phyloP scores from a whole-genome alignment of 2,888 invertebrate genomes.

The Epistrophella euchroma region DNA sequence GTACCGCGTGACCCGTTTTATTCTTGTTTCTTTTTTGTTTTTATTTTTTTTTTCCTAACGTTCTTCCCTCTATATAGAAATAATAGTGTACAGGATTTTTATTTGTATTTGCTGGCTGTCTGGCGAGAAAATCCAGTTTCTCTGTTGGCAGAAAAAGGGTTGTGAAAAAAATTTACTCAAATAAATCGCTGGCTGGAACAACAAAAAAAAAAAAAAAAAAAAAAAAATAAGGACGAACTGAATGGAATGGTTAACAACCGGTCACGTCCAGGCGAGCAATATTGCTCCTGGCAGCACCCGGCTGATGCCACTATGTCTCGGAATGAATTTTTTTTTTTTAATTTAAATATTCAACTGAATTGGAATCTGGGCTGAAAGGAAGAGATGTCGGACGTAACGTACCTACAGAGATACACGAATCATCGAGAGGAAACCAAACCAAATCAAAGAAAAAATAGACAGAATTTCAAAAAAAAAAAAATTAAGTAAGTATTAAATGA shows the following conservation, averaged over 20 bases:
- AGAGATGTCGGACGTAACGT: constrained; percentile 7
- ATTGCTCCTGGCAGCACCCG: constrained; percentile 71
- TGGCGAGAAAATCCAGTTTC: constrained; percentile 76
- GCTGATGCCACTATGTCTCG: constrained; percentile 71
- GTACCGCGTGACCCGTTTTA: constrained; percentile 74
- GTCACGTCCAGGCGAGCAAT: constrained; percentile 74
- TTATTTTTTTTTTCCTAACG: constrained; percentile 9
- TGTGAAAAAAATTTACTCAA: constrained; percentile 63
- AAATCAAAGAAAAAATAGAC: constrained; percentile 62
- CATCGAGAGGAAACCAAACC: constrained; percentile 63
- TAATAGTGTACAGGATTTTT: constrained; percentile 32
- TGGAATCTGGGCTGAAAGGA: constrained; percentile 44
- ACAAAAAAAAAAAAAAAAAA: constrained; percentile 27
- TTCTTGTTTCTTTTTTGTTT: constrained; percentile 32
- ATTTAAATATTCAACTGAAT: constrained; percentile 68
- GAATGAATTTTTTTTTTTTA: constrained; percentile 49
- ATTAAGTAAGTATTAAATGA: constrained; percentile 2
- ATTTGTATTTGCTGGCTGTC: constrained; percentile 74
- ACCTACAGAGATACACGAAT: neutral
- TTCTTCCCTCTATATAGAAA: constrained; percentile 8
- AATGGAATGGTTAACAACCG: constrained; percentile 75
- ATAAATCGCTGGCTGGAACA: constrained; percentile 56
- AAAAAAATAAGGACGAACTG: constrained; percentile 49
- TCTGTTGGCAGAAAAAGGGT: constrained; percentile 70
- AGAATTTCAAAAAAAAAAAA: constrained; percentile 1